These are phyloP conservation scores for Drosophila suzukii DNA, from an alignment of 1,140 invertebrate species.

Conservation along the genomic window DNA sequence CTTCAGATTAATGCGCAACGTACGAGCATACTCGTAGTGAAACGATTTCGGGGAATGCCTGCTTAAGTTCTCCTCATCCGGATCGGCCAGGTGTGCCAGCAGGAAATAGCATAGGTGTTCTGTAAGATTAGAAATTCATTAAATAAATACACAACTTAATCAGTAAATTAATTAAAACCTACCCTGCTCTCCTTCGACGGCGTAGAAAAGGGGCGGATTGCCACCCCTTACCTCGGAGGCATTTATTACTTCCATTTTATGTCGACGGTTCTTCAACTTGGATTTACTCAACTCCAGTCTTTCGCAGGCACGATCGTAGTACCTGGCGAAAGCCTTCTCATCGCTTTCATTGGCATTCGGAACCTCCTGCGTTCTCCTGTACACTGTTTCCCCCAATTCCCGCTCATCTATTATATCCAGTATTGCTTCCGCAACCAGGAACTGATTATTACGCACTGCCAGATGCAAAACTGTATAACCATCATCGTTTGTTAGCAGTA, in stretches of 20 bases:
- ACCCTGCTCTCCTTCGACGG: constrained; percentile 67
- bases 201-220: constrained; percentile 69
- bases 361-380: constrained; percentile 23
- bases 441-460: constrained; percentile 66
- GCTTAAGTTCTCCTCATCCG: constrained; percentile 68
- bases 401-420: constrained; percentile 62
- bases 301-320: constrained; percentile 66
- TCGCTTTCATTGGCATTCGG: constrained; percentile 10
- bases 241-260: constrained; percentile 65
- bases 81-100: constrained; percentile 72
- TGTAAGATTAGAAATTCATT: constrained; percentile 24
- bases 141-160: not conserved
- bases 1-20: constrained; percentile 68
- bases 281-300: constrained; percentile 37
- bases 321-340: constrained; percentile 62
- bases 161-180: not conserved
- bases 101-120: constrained; percentile 79
- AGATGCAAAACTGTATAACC: constrained; percentile 75
- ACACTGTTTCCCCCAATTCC: constrained; percentile 35
- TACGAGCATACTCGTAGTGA: constrained; percentile 70
- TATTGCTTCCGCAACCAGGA: constrained; percentile 63
- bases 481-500: constrained; percentile 70
- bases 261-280: constrained; percentile 29
- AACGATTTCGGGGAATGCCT: constrained; percentile 70
- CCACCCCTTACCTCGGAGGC: constrained; percentile 59